These are phyloP conservation scores for Anomalospiza imberbis DNA, from an alignment of 2,797 vertebrate species.

Conservation along the genomic window DNA sequence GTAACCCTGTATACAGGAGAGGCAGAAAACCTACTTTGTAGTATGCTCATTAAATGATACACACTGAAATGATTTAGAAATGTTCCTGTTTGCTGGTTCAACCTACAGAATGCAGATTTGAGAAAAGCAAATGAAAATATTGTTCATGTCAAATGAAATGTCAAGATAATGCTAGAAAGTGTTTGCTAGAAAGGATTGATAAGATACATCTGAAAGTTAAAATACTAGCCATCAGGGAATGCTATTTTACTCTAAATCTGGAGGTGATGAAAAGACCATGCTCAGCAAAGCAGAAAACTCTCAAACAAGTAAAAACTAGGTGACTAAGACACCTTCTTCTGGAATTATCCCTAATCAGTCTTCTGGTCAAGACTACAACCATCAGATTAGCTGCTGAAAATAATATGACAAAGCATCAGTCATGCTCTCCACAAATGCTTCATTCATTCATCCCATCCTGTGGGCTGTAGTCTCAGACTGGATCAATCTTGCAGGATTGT, in stretches of 20 bases:
- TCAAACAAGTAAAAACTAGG: not conserved
- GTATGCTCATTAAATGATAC: fast-evolving
- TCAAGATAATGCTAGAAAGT: not conserved
- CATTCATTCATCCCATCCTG: not conserved
- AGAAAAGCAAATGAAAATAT: not conserved
- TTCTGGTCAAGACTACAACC: not conserved
- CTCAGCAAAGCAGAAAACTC: not conserved
- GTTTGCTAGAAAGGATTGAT: not conserved
- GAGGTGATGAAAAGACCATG: not conserved
- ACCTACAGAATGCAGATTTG: not conserved
- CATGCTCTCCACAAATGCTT: not conserved
- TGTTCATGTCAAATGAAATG: not conserved
- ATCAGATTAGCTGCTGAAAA: not conserved
- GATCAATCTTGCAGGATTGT: not conserved
- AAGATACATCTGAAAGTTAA: not conserved
- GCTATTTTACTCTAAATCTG: not conserved
- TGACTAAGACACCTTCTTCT: not conserved
- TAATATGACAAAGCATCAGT: not conserved
- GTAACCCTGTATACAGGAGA: not conserved
- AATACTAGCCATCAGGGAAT: not conserved
- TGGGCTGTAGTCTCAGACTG: not conserved
- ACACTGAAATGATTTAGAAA: not conserved
- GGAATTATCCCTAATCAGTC: not conserved
- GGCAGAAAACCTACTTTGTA: not conserved
- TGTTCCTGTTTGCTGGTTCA: not conserved